phyloP scores from a whole-genome alignment of 1,140 invertebrate species.

The Temnothorax curvispinosus region DNA sequence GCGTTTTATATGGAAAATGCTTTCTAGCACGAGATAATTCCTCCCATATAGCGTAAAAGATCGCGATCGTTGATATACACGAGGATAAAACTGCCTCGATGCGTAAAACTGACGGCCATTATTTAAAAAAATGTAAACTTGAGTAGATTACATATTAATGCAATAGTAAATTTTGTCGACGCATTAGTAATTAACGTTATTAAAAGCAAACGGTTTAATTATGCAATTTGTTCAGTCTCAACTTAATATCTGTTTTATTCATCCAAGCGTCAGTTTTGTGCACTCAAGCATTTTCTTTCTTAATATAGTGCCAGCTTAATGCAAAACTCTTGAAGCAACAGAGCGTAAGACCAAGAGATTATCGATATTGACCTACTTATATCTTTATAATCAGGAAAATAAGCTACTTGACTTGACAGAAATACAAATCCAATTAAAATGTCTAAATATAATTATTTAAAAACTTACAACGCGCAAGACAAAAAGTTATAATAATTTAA shows the following conservation, averaged over 20 bases:
- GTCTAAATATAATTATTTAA: not conserved
- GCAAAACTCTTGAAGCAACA: slow-evolving; percentile 17
- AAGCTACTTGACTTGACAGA: not conserved
- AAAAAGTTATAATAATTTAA: not conserved
- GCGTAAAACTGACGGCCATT: not conserved
- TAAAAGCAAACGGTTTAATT: not conserved
- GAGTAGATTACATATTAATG: not conserved
- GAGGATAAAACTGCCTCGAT: not conserved
- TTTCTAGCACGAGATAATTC: not conserved
- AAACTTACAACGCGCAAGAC: not conserved
- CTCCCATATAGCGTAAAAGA: not conserved
- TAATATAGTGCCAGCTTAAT: slow-evolving; percentile 11
- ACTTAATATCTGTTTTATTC: slow-evolving; percentile 5
- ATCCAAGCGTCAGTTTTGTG: slow-evolving; percentile 16
- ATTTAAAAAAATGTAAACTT: not conserved
- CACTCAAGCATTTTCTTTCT: slow-evolving; percentile 6
- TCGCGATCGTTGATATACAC: not conserved
- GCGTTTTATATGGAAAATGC: not conserved
- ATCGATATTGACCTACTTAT: slow-evolving; percentile 9
- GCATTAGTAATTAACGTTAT: not conserved
- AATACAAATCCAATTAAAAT: not conserved
- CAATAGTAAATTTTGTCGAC: not conserved
- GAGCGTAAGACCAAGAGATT: slow-evolving; percentile 9
- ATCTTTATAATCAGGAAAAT: not conserved
- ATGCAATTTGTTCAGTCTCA: not conserved